Conservation (phyloP, 2,797 vertebrate species). For the Cichlasoma orientale region DNA sequence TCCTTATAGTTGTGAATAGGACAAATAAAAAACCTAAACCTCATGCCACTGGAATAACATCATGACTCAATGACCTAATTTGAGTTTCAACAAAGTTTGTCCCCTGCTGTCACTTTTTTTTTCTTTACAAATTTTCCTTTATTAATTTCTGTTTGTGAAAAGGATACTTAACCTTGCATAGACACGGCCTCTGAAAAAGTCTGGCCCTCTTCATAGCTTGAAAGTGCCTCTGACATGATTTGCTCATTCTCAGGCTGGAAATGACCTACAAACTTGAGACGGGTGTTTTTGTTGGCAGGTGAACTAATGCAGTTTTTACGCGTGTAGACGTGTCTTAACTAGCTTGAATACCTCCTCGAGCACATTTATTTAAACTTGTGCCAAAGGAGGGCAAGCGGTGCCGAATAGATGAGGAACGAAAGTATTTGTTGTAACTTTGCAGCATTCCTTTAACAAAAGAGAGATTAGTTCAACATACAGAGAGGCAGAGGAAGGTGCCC, state of each 20-base stretch:
- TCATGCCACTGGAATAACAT: not conserved
- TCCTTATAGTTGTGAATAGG: no score
- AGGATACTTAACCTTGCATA: not conserved
- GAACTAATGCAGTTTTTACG: slow-evolving; percentile 28
- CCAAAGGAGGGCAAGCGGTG: slow-evolving; percentile 60
- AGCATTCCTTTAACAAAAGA: slow-evolving; percentile 80
- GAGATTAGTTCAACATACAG: slow-evolving; percentile 73
- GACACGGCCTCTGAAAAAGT: not conserved
- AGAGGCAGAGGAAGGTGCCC: slow-evolving; percentile 64
- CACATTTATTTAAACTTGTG: slow-evolving; percentile 64
- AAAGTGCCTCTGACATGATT: slow-evolving; percentile 7
- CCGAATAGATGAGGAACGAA: slow-evolving; percentile 74
- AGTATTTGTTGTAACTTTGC: slow-evolving; percentile 73
- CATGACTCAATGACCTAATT: slow-evolving; percentile 6
- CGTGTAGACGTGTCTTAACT: slow-evolving; percentile 60
- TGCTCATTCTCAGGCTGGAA: slow-evolving; percentile 26
- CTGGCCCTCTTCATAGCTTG: not conserved
- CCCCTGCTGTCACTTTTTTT: slow-evolving; percentile 12
- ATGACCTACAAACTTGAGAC: slow-evolving; percentile 49
- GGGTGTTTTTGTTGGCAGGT: slow-evolving; percentile 37
- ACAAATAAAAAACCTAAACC: not conserved
- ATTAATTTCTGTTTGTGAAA: slow-evolving; percentile 13
- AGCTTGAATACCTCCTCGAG: slow-evolving; percentile 63
- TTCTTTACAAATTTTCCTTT: slow-evolving; percentile 6
- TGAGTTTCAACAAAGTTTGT: slow-evolving; percentile 26